Percentiles rank a stretch among this genome's conserved stretches.
These are phyloP conservation scores for Mastomys natalensis DNA, from an alignment of 2,113 vertebrate genomes.

Conservation along the genomic window DNA sequence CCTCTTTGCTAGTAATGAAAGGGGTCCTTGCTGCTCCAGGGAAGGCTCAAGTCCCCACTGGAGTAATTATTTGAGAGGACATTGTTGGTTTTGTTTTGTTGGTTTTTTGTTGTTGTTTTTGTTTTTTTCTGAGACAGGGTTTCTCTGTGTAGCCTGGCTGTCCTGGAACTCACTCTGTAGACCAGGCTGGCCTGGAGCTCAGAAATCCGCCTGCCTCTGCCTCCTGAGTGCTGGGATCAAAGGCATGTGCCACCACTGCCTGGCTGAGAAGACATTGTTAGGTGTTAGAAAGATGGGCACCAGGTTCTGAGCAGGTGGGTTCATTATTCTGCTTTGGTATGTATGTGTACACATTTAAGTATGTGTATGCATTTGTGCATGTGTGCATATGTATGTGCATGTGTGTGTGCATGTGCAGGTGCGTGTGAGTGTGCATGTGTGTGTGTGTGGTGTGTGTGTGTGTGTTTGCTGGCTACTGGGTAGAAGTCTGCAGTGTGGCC, in stretches of 20 bases:
- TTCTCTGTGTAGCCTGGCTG: too few relatives aligned
- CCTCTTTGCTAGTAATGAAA: neutral
- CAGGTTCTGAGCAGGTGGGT: neutral
- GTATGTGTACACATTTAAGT: neutral
- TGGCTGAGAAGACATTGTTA: neutral
- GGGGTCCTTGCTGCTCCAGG: neutral
- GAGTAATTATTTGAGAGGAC: neutral
- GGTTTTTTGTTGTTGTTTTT: too few relatives aligned
- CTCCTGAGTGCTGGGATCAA: too few relatives aligned
- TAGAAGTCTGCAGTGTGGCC: neutral
- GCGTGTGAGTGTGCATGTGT: neutral
- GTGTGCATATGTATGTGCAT: neutral
- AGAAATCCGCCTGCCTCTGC: too few relatives aligned
- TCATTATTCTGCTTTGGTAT: neutral
- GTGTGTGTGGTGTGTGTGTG: neutral
- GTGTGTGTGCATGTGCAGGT: neutral
- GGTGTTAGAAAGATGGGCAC: neutral
- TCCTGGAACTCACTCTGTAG: too few relatives aligned
- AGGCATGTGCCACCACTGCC: too few relatives aligned
- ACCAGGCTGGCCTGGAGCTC: too few relatives aligned
- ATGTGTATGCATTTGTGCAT: too few relatives aligned
- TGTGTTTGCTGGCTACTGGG: neutral
- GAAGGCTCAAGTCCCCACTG: accelerated
- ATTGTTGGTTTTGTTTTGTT: too few relatives aligned
- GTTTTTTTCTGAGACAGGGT: too few relatives aligned